Evolutionary conservation across 2,113 vertebrate genomes (phyloP), one percentile per base, ranked within the genome.

Genomic region (Dasyornis broadbenti): DNA sequence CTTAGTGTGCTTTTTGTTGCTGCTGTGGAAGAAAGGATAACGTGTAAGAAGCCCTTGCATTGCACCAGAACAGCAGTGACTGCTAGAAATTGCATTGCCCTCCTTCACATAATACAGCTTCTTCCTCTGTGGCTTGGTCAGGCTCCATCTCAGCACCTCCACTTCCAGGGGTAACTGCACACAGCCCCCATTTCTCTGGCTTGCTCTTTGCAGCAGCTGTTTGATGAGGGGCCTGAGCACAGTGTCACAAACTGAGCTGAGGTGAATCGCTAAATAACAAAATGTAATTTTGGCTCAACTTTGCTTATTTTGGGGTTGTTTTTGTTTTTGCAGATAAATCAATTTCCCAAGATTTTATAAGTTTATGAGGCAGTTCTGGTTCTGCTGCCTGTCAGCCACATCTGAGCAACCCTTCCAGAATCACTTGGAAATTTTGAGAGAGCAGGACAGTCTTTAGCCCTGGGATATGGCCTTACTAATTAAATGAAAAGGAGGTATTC

Each of bases 361-460:
- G 37, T 44, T 79, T 35, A 45, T 47, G 63, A 72, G 30, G 21
- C 0, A 0, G 3, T 45, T 92, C 31, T 33, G 14, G 22, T 53
- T 54, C 83, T 86, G 53, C 42, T 90, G n/a, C 18, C 23, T 57
- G 57, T 33, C 54, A 71, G 70, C 42, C 31, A 81, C 0, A 0
- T 17, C 61, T 75, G 22, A 86, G 37, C 30, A 35, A 70, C 26
- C 18, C 45, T 53, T 30, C 52, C 4, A 37, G 45, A 77, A 54
- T 45, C 13, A 27, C 49, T 60, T 35, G 44, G 35, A 54, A 65
- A 24, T 49, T 70, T 8, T 45, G 40, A 83, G 57, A 54, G 33
- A 10, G 7, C 49, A 59, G 44, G 33, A 82, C 14, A 27, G 23
- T 47, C 24, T 80, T 68, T 52, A 40, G 44, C 53, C 23, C 64